Conservation (phyloP, 2,113 vertebrate species). For the Halichoeres trimaculatus region DNA sequence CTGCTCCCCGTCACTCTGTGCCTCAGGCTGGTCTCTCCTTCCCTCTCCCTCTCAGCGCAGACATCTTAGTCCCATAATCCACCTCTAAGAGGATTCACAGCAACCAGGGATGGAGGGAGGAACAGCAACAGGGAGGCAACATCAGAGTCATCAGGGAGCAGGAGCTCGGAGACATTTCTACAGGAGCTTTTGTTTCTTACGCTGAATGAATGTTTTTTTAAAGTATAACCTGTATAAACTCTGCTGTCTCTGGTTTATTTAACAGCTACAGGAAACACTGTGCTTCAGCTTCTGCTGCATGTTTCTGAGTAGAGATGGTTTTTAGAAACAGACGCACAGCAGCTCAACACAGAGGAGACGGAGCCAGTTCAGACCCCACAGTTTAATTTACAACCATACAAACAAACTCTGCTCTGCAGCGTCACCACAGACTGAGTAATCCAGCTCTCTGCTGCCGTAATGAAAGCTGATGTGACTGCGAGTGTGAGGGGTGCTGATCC, state of each 20-base stretch:
- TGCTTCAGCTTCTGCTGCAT: not conserved
- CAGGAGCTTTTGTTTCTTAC: too few relatives aligned
- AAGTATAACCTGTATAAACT: too few relatives aligned
- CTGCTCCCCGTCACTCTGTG: conserved; percentile 28
- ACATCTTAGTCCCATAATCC: conserved; percentile 82
- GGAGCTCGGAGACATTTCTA: not conserved
- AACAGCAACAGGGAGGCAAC: not conserved
- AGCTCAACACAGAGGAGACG: not conserved
- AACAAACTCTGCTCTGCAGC: not conserved
- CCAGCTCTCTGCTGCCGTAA: conserved; percentile 52
- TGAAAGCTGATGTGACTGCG: conserved; percentile 54
- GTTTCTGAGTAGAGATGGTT: too few relatives aligned
- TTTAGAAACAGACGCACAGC: not conserved
- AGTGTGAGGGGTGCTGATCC: conserved; percentile 66
- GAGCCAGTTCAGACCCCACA: not conserved
- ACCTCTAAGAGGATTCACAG: conserved; percentile 81
- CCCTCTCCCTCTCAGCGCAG: conserved; percentile 33
- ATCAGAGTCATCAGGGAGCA: conserved; percentile 9
- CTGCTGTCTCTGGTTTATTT: not conserved
- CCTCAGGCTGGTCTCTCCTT: conserved; percentile 14
- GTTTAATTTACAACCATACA: not conserved
- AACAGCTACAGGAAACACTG: not conserved
- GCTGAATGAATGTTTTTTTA: too few relatives aligned
- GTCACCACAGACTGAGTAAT: conserved; percentile 51
- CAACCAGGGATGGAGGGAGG: conserved; percentile 32